phyloP scores from a whole-genome alignment of 2,113 vertebrate genomes.

The Saguinus imperator region DNA sequence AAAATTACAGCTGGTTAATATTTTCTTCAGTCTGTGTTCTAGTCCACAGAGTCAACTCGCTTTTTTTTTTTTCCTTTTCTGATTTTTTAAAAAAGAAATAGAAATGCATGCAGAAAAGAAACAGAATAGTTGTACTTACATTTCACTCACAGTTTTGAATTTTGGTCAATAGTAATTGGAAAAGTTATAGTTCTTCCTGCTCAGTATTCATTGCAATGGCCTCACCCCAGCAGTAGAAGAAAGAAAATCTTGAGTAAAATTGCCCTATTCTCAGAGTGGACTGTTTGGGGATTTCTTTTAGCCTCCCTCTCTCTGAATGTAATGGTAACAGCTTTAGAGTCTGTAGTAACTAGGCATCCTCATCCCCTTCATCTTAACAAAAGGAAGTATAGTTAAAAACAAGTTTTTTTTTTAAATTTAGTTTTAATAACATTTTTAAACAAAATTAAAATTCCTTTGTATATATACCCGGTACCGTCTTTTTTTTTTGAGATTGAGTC shows the following conservation, averaged over 20 bases:
- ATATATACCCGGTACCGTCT: background rate
- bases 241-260: background rate
- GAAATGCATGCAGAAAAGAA: background rate
- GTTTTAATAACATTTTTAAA: background rate
- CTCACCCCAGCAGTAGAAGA: background rate
- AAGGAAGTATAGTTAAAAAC: background rate
- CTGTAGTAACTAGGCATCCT: background rate
- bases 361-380: background rate
- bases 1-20: background rate
- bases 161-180: constrained; percentile 50
- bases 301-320: background rate
- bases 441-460: background rate
- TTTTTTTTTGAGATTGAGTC: background rate
- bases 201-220: fast-evolving
- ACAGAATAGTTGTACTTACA: background rate
- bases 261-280: background rate
- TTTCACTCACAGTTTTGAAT: constrained; percentile 66
- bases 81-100: background rate
- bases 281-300: background rate
- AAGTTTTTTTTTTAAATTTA: background rate
- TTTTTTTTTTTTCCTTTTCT: background rate
- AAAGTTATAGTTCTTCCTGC: background rate
- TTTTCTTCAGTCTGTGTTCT: background rate
- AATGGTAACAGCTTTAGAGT: background rate
- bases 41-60: background rate